Evolutionary conservation across 1,140 invertebrate genomes (phyloP), one percentile per base, ranked within the genome.

Genomic region (Bombus polaris): DNA sequence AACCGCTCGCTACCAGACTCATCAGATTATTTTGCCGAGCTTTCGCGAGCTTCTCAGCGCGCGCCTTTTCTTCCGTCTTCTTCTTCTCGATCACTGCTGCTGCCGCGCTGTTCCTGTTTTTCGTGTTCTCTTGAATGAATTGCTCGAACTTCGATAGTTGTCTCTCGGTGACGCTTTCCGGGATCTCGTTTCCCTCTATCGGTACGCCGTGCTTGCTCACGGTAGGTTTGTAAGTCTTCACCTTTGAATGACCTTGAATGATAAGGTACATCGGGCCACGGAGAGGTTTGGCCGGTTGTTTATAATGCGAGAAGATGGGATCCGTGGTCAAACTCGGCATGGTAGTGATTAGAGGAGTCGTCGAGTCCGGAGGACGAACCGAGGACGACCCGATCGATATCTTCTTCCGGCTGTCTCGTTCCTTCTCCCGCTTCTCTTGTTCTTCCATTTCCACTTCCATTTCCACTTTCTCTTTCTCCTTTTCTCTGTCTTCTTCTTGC

Each of bases 201-300:
- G 93, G 92, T 25, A 90, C 47, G 0, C 94, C 94, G 72, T 95
- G 93, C 35, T 95, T 93, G 79, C 93, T 93, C 74, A 97, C 96
- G n/a, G 94, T 96, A 0, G 97, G 96, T 35, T 97, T 97, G 92
- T 98, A 98, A 2, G 97, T 98, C 94, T 98, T 98, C 1, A 98
- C 97, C 94, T 97, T 98, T 0, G 97, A 98, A 91, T 98, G 97
- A 1, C 97, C 97, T 94, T 98, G 97, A 88, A 98, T 98, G 39
- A 98, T 98, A 15, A 97, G 94, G 90, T 98, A 97, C 95, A 97
- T 96, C 4, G 97, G 97, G 8, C 96, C 96, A 59, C 95, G 92
- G 0, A 97, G 93, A 1, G 96, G 96, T 88, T 97, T 96, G 1
- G 95, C 95, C 5, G 97, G 96, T 90, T 97, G 96, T 87, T 97